Evolutionary conservation across 2,888 invertebrate species (phyloP), one percentile per base, ranked within the genome.

Genomic region (Erebia epiphron): DNA sequence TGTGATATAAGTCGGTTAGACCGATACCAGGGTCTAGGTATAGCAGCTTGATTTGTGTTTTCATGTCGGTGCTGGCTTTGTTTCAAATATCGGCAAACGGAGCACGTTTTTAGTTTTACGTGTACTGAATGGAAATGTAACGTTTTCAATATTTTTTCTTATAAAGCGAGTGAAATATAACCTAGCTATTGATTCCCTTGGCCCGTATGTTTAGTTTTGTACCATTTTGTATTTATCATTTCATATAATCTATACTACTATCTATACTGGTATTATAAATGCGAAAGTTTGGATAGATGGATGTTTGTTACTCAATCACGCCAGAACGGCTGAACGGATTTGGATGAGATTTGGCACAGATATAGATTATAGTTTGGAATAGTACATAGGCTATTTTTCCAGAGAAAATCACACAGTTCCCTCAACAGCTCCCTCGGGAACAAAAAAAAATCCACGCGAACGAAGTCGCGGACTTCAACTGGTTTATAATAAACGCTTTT

Each of bases 81-180:
- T 90, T 90, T 89, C 86, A 84, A 86, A 86, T 89, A 87, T 89
- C 83, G 82, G 84, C 77, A 90, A 83, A 85, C 89, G 80, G 79
- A 78, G 82, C 90, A 90, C 91, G 91, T 88, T 73, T 81, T 82
- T 79, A 83, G 80, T 78, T 79, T 73, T 77, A 82, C 88, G 90
- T 86, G 90, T 82, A 79, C 78, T 72, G 89, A 88, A 90, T 90
- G 81, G 78, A 81, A 86, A 88, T 83, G 72, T 76, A 78, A 78
- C 78, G 80, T 83, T 87, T 88, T 86, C 86, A 86, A 87, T 89
- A 88, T 84, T 89, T 89, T 89, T 88, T 86, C 84, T 85, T 84
- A 82, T 79, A 83, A 84, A 82, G 80, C 76, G 80, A 81, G 85
- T 82, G 82, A 79, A 84, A 84, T 79, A 81, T 82, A 81, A 79